Conservation (phyloP, 2,888 invertebrate species). For the Eurois occulta region DNA sequence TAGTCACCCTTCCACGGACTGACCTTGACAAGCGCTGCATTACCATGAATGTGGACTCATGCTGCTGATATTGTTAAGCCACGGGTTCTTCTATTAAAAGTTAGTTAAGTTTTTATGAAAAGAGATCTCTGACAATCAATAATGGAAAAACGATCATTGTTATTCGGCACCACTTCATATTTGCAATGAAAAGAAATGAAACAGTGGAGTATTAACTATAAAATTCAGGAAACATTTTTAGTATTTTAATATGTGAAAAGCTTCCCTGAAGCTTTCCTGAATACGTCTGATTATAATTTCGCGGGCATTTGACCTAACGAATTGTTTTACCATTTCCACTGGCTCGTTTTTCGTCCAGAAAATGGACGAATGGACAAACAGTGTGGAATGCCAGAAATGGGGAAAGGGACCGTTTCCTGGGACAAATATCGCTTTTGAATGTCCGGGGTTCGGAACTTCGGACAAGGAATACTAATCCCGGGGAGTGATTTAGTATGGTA, state of each 20-base stretch:
- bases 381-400: constrained; percentile 25
- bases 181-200: background rate
- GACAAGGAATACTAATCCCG: constrained; percentile 43
- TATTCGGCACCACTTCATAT: background rate
- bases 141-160: background rate
- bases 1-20: background rate
- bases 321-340: constrained; percentile 45
- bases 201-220: background rate
- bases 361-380: constrained; percentile 17
- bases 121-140: background rate
- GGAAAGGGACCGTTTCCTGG: constrained; percentile 27
- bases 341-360: constrained; percentile 21
- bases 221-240: background rate
- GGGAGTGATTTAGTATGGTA: constrained; percentile 36
- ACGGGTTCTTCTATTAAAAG: background rate
- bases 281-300: constrained; percentile 47
- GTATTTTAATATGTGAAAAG: background rate
- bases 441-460: constrained; percentile 9
- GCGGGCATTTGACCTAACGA: constrained; percentile 15
- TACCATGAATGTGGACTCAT: background rate
- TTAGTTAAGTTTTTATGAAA: background rate
- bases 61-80: background rate
- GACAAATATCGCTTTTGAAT: constrained; percentile 47
- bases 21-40: background rate
- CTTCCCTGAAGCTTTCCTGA: background rate